Conservation (phyloP, 2,888 invertebrate genomes). For the Leptinotarsa haldemani region DNA sequence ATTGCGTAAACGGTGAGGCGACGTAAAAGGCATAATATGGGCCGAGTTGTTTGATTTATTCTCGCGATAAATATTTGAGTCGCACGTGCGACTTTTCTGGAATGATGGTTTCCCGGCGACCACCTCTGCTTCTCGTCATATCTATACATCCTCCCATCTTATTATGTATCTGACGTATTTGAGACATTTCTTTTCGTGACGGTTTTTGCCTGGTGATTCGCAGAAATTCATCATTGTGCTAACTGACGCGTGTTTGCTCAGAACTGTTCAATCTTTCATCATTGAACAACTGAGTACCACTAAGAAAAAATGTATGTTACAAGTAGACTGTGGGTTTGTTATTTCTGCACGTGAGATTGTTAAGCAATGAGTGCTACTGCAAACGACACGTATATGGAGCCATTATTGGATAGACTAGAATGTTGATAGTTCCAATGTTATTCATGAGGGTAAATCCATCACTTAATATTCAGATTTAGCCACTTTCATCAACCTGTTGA, state of each 20-base stretch:
- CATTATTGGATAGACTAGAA: background rate
- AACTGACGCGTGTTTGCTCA: background rate
- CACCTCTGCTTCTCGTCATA: conserved; percentile 28
- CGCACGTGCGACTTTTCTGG: conserved; percentile 50
- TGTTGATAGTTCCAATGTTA: background rate
- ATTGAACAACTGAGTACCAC: background rate
- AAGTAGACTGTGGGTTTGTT: background rate
- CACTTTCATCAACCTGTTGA: too few relatives aligned
- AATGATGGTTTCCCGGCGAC: conserved; percentile 45
- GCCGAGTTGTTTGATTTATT: conserved; percentile 52
- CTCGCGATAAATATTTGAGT: conserved; percentile 53
- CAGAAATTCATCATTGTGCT: conserved; percentile 14
- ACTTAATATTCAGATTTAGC: too few relatives aligned
- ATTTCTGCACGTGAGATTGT: conserved; percentile 2
- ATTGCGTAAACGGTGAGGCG: conserved; percentile 53
- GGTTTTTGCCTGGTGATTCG: conserved; percentile 23
- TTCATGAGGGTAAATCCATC: too few relatives aligned
- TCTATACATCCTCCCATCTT: conserved; percentile 11
- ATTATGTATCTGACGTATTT: conserved; percentile 33
- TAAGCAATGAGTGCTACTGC: background rate
- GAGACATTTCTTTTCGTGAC: conserved; percentile 29
- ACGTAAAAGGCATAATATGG: conserved; percentile 44
- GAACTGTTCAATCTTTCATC: conserved; percentile 4
- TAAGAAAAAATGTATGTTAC: background rate
- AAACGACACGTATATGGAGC: background rate